Evolutionary conservation across 2,888 invertebrate species (phyloP), one percentile per base, ranked within the genome.

Genomic region (Folsomia candida): DNA sequence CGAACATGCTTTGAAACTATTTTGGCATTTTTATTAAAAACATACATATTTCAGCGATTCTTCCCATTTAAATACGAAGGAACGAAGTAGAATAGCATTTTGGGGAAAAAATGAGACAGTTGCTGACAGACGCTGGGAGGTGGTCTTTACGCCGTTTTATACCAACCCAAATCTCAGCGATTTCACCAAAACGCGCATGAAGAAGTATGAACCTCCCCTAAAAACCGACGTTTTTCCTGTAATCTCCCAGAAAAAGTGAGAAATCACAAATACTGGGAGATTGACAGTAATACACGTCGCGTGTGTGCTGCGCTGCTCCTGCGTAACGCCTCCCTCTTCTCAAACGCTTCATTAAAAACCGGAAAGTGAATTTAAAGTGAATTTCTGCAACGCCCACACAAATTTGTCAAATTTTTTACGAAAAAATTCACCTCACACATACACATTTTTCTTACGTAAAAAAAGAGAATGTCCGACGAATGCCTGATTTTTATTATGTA

Each of bases 341-440:
- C 71, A 63, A 69, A 75, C 71, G 70, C 74, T 73, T 73, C 75
- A 75, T 75, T 75, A 75, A 73, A 75, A 75, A 77, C 71, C 72
- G 72, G 73, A 75, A 75, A 74, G 72, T 76, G 73, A 74, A 76
- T 73, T 70, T 70, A 75, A 75, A 74, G 72, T 76, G 73, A 74
- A 76, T 73, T 70, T 70, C 72, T 70, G 62, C 37, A 74, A 57
- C 73, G 73, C 76, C 73, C 72, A 75, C 73, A 73, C 71, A 74
- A 76, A 76, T 76, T 76, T 76, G 76, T 76, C 76, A 76, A 71
- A 68, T 71, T 76, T 76, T 72, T 76, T 72, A 54, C 60, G 26
- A 28, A 11, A 58, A 47, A 29, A 58, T 18, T 27, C 9, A 27
- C 2, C 4, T 27, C 27, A 27, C 61, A 61, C 37, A 37, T 37